Conservation (phyloP, 1,140 invertebrate genomes). For the Diorhabda sublineata region DNA sequence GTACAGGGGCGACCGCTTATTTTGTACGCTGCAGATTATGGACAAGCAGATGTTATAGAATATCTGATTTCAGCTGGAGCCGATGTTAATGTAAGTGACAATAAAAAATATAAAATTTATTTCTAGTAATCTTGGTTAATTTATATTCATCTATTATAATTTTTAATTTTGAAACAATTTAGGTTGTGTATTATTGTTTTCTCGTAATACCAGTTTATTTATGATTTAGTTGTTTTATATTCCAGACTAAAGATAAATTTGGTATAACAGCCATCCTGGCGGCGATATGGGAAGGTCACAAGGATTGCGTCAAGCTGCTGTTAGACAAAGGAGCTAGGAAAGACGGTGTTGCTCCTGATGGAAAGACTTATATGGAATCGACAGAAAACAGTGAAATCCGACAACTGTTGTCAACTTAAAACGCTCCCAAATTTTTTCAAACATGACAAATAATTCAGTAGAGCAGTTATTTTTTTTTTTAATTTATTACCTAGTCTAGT, state of each 20-base stretch:
- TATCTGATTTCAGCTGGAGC: conserved; percentile 86
- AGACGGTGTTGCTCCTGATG: conserved; percentile 80
- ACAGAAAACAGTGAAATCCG: conserved; percentile 92
- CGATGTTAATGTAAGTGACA: conserved; percentile 80
- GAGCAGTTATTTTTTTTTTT: not conserved
- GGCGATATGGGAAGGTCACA: conserved; percentile 95
- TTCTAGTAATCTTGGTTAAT: too few species aligned
- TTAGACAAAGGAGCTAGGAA: conserved; percentile 85
- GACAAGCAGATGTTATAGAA: conserved; percentile 84
- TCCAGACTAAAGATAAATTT: conserved; percentile 84
- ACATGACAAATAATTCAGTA: conserved; percentile 6
- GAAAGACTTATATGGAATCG: conserved; percentile 77
- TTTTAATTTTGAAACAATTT: too few species aligned
- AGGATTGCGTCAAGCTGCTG: conserved; percentile 81
- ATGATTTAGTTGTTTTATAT: conserved; percentile 14
- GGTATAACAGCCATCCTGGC: conserved; percentile 88
- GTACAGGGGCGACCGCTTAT: conserved; percentile 82
- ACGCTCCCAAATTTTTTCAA: conserved; percentile 1
- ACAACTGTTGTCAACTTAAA: conserved; percentile 53
- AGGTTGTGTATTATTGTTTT: too few species aligned
- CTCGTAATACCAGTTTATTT: not conserved
- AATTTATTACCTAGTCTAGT: not conserved
- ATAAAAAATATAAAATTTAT: too few species aligned
- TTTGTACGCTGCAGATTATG: conserved; percentile 93
- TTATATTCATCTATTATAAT: too few species aligned